phyloP scores from a whole-genome alignment of 2,113 vertebrate species.

The Pogonocichla stellata region DNA sequence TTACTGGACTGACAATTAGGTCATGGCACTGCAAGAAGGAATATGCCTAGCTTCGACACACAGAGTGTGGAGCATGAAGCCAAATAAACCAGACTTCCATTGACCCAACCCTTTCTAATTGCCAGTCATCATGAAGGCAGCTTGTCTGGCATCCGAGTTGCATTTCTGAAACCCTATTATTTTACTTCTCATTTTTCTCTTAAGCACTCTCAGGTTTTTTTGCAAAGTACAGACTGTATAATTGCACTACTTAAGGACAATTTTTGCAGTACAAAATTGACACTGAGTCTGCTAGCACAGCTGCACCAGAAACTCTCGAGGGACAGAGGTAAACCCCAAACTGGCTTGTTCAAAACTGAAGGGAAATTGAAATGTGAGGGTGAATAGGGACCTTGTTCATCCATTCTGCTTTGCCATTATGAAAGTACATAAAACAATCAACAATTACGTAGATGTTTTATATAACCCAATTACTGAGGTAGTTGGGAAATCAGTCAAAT shows the following conservation, averaged over 20 bases:
- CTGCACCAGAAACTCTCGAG: not conserved
- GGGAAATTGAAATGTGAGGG: not conserved
- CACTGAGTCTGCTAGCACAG: not conserved
- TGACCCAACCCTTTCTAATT: not conserved
- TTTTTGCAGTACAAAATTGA: not conserved
- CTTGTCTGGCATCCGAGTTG: not conserved
- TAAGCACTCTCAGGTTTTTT: not conserved
- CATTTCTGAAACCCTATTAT: not conserved
- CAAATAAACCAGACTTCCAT: not conserved
- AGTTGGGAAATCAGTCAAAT: not conserved
- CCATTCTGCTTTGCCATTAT: not conserved
- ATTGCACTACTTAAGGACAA: not conserved
- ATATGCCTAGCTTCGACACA: not conserved
- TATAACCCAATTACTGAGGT: not conserved
- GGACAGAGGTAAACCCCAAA: not conserved
- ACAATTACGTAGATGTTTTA: not conserved
- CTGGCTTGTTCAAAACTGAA: not conserved
- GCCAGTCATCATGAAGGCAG: not conserved
- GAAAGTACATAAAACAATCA: not conserved
- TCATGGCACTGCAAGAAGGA: not conserved
- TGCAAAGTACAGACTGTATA: not conserved
- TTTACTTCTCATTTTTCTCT: not conserved
- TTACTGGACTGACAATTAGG: not conserved
- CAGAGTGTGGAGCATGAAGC: not conserved
- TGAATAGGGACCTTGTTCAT: not conserved